These are phyloP conservation scores for Clarias fuscus DNA, from an alignment of 2,797 vertebrate genomes.

Conservation along the genomic window DNA sequence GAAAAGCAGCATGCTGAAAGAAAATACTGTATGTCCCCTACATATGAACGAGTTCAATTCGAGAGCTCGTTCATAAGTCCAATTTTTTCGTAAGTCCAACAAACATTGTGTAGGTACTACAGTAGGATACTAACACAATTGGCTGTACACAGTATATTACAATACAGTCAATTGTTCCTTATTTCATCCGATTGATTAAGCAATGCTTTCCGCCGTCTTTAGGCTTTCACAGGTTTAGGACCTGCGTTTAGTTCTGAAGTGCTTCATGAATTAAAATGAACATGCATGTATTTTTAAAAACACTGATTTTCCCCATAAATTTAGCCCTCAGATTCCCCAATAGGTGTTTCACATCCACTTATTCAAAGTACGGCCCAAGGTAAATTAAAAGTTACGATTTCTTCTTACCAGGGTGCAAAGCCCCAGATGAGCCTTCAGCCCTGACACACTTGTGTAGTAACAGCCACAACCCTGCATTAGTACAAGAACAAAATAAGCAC, in stretches of 20 bases:
- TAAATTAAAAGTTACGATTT: neutral
- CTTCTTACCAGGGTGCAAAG: constrained; percentile 83
- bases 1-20: constrained; percentile 37
- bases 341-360: neutral
- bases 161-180: neutral
- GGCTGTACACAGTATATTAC: too few species aligned
- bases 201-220: neutral
- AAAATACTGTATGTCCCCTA: neutral
- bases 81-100: too few species aligned
- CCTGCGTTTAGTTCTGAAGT: neutral
- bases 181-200: neutral
- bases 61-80: too few species aligned
- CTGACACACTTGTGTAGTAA: constrained; percentile 91
- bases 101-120: too few species aligned
- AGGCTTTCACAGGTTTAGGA: neutral
- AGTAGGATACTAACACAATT: too few species aligned
- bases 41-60: too few species aligned
- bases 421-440: constrained; percentile 91
- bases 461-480: constrained; percentile 71
- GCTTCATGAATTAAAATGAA: neutral
- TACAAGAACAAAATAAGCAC: neutral
- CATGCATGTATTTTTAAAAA: neutral
- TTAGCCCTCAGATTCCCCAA: neutral
- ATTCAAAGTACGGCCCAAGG: neutral
- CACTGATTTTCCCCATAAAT: neutral